Evolutionary conservation across 1,140 invertebrate species (phyloP), one percentile per base, ranked within the genome.

Genomic region (Centruroides vittatus): DNA sequence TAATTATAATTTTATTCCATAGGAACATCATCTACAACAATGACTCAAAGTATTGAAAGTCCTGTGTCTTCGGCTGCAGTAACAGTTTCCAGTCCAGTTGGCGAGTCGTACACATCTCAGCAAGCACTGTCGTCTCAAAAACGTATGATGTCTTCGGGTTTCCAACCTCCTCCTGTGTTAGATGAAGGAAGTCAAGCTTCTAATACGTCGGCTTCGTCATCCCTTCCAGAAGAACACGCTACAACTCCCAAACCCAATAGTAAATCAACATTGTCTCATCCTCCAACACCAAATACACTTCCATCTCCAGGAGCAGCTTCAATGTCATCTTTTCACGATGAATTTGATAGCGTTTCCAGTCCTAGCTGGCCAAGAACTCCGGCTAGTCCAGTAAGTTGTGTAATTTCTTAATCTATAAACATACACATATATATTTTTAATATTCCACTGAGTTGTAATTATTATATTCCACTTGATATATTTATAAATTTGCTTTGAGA

Each of bases 341-440:
- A 95, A 70, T 93, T 92, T 77, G 81, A 83, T 13, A 89, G 90
- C 73, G 84, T 89, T 69, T 86, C 82, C 67, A 88, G 85, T 72
- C 88, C 90, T 61, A 71, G 69, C 82, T 88, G 74, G 73, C 73
- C 74, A 58, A 80, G 89, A 68, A 89, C 90, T 67, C 87, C 89
- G 67, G 88, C 88, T 72, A 90, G 88, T 82, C 88, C 88, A 71
- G 88, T 91, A 82, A 81, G 82, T 76, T 66, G 23, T 61, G 59
- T 47, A 34, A 10, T 51, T 55, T 10, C 10, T 23, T 46, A 9
- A 46, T 12, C 7, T 13, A 23, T 23, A 23, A 23, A 23, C 23
- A 23, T 23, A 23, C 23, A 2, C 2, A 23, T 2, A 23, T 23
- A 23, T 23, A 23, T 23, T 23, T 23, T 23, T 23, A 23, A 23